Conservation (phyloP, 2,797 vertebrate species). For the Zalophus californianus region DNA sequence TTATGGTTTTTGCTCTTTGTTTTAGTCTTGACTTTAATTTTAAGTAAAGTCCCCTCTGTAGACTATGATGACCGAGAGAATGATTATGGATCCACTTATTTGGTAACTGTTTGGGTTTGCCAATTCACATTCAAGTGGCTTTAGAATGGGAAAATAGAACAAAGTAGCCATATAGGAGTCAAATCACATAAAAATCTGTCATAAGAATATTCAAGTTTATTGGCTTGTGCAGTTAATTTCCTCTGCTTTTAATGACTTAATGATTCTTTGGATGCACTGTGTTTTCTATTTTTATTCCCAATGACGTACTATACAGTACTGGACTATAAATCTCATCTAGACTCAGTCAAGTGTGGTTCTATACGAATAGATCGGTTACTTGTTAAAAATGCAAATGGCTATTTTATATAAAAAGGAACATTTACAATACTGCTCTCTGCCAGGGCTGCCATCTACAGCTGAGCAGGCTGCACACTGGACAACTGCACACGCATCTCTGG, state of each 20-base stretch:
- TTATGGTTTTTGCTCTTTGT: slow-evolving; percentile 10
- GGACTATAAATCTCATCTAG: neutral
- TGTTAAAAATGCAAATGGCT: slow-evolving; percentile 2
- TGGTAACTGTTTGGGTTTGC: neutral
- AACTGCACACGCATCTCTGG: neutral
- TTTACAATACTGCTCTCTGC: neutral
- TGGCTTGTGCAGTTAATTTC: slow-evolving; percentile 35
- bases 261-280: slow-evolving; percentile 16
- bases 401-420: neutral
- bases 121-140: neutral
- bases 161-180: neutral
- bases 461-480: neutral
- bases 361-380: neutral
- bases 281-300: slow-evolving; percentile 39
- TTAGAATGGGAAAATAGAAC: slow-evolving; percentile 42
- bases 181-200: slow-evolving; percentile 32
- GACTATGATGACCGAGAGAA: neutral
- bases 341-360: neutral
- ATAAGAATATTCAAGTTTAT: slow-evolving; percentile 11
- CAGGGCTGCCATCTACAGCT: neutral
- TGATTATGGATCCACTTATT: slow-evolving; percentile 4
- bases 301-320: neutral
- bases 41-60: neutral
- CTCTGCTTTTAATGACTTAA: slow-evolving; percentile 36
- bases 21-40: slow-evolving; percentile 66